These are phyloP conservation scores for Spisula solida DNA, from an alignment of 2,888 invertebrate genomes.

Conservation along the genomic window DNA sequence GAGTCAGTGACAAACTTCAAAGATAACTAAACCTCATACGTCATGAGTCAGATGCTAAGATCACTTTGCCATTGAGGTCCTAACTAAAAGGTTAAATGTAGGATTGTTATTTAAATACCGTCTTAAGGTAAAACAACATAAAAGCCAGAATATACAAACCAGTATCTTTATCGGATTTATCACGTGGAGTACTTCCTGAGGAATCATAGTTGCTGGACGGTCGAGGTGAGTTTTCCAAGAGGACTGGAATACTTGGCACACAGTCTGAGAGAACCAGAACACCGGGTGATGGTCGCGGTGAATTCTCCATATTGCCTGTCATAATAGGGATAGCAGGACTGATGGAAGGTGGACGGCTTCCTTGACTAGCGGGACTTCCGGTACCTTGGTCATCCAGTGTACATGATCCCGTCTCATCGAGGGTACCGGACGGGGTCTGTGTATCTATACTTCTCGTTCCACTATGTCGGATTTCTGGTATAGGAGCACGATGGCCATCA, in stretches of 20 bases:
- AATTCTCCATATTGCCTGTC: conserved; percentile 88
- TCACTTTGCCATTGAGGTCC: no score
- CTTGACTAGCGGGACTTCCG: conserved; percentile 74
- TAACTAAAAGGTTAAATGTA: no score
- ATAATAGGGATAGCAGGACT: conserved; percentile 89
- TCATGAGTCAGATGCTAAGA: no score
- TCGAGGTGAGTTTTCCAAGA: conserved; percentile 89
- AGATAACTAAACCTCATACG: no score
- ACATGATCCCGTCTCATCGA: conserved; percentile 87
- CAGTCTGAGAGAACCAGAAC: conserved; percentile 86
- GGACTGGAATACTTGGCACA: conserved; percentile 79
- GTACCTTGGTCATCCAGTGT: conserved; percentile 65
- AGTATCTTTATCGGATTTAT: conserved; percentile 68
- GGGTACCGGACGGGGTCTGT: conserved; percentile 92
- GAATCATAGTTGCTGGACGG: conserved; percentile 89
- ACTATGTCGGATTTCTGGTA: conserved; percentile 90
- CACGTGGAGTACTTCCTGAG: conserved; percentile 76
- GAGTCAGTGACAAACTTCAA: no score
- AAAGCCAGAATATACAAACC: conserved; percentile 39
- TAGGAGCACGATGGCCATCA: conserved; percentile 95
- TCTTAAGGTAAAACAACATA: no score
- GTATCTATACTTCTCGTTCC: conserved; percentile 93
- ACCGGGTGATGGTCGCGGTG: conserved; percentile 89
- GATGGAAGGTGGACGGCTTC: conserved; percentile 89
- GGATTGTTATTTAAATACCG: no score